Evolutionary conservation across 2,113 vertebrate genomes (phyloP).

Genomic region (Pardalotus punctatus): DNA sequence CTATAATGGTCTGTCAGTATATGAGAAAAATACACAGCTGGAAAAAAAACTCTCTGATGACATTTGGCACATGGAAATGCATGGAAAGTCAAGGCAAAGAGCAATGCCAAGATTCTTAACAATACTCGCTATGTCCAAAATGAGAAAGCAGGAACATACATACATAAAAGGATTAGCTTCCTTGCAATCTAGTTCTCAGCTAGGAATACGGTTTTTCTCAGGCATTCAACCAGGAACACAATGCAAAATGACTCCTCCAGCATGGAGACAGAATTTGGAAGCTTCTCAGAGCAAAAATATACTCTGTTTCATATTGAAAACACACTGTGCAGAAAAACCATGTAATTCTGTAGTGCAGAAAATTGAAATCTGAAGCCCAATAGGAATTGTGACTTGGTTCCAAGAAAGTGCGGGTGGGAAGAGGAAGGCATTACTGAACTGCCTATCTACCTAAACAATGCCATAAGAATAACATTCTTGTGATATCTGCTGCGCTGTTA

Average conservation of each 20-base stretch:
- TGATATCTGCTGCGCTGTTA: not conserved
- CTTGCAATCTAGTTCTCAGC: conserved; percentile 34
- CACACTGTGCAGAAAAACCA: conserved; percentile 2
- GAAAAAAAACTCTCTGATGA: conserved; percentile 9
- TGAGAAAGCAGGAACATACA: not conserved
- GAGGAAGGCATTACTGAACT: not conserved
- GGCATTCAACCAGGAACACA: conserved; percentile 18
- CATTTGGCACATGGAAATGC: conserved; percentile 34
- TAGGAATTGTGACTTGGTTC: conserved; percentile 8
- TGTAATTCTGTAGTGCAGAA: not conserved
- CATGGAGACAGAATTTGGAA: not conserved
- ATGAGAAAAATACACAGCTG: conserved; percentile 32
- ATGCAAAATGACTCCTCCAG: conserved; percentile 18
- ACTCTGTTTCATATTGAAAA: conserved; percentile 2
- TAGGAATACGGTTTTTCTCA: not conserved
- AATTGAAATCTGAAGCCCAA: conserved; percentile 33
- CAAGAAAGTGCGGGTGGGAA: conserved; percentile 13
- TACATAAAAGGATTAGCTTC: conserved; percentile 39
- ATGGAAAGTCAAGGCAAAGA: conserved; percentile 25
- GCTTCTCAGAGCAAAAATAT: not conserved
- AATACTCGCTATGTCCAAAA: not conserved
- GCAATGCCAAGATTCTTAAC: conserved; percentile 40
- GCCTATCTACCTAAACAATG: not conserved
- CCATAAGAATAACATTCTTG: not conserved
- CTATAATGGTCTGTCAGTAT: not conserved